Conservation (phyloP, 2,113 vertebrate genomes). For the Ifrita kowaldi region DNA sequence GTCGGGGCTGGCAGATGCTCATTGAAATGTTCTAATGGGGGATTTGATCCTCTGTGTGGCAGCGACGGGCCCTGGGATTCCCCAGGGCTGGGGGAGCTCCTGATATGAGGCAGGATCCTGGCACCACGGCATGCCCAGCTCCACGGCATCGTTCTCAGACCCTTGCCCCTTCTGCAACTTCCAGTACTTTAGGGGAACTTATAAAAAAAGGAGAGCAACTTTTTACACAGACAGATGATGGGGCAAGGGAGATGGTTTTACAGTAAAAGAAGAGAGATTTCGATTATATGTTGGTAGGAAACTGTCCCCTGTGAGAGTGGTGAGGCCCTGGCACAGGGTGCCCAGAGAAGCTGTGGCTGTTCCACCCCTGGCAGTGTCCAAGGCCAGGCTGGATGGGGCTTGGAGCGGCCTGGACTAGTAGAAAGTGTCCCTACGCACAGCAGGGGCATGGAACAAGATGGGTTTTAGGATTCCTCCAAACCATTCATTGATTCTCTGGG, state of each 20-base stretch:
- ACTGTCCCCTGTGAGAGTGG: not conserved
- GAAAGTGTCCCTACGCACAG: not conserved
- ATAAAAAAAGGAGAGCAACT: fast-evolving
- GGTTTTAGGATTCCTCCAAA: not conserved
- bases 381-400: not conserved
- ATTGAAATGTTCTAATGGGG: fast-evolving
- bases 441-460: not conserved
- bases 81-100: too few relatives aligned
- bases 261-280: not conserved
- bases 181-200: fast-evolving
- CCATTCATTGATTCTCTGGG: not conserved
- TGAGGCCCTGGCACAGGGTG: not conserved
- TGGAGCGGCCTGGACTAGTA: not conserved
- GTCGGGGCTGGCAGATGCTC: not conserved
- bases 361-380: not conserved
- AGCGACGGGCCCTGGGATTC: fast-evolving
- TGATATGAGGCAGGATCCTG: fast-evolving
- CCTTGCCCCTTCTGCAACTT: not conserved
- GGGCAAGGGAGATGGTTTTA: not conserved
- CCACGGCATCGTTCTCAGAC: fast-evolving
- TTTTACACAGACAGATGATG: not conserved
- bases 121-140: fast-evolving
- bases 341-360: not conserved
- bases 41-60: fast-evolving
- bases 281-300: not conserved